Percentiles rank a stretch among this genome's conserved stretches.
These are phyloP conservation scores for Nudaria mundana DNA, from an alignment of 2,888 invertebrate genomes.

Conservation along the genomic window DNA sequence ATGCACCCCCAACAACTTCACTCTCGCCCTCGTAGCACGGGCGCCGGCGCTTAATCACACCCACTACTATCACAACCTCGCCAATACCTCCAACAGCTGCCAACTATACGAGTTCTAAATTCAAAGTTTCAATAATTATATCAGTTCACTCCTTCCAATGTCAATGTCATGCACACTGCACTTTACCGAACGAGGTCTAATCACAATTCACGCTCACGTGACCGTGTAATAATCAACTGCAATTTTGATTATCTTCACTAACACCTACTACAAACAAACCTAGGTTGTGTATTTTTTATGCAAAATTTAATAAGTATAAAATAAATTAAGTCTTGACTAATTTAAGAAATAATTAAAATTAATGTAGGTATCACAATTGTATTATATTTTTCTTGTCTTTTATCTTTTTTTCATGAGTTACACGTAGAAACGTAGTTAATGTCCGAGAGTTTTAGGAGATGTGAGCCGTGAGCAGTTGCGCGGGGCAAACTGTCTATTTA, in stretches of 20 bases:
- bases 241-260: no score
- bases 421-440: no score
- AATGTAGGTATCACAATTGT: no score
- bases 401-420: no score
- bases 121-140: conserved; percentile 43
- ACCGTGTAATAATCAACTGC: conserved; percentile 21
- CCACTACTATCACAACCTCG: conserved; percentile 26
- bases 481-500: conserved; percentile 76
- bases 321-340: conserved; percentile 7
- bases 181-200: conserved; percentile 9
- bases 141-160: conserved; percentile 31
- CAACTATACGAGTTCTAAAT: conserved; percentile 18
- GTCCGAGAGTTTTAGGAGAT: no score
- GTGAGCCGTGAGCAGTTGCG: conserved; percentile 53
- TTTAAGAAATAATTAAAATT: no score
- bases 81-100: conserved; percentile 29
- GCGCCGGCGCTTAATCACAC: conserved; percentile 51
- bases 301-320: conserved; percentile 8
- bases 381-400: no score
- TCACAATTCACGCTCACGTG: conserved; percentile 21
- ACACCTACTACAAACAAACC: no score
- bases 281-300: no score
- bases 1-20: conserved; percentile 45
- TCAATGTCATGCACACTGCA: conserved; percentile 34
- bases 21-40: conserved; percentile 32